Evolutionary conservation across 2,888 invertebrate species (phyloP).

Genomic region (Drosophila flavopinicola): DNA sequence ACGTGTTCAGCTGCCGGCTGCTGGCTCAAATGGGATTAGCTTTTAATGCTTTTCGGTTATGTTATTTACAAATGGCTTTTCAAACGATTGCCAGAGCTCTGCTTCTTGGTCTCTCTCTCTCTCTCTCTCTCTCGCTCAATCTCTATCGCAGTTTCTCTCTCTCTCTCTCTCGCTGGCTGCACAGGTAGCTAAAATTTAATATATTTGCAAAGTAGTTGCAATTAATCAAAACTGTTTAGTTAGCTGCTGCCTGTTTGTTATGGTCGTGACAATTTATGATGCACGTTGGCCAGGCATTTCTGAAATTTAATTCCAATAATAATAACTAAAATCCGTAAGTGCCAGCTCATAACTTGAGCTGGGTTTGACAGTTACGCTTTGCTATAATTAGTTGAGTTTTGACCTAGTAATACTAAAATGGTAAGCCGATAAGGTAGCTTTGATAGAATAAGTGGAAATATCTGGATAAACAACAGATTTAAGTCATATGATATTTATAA

Average conservation of each 20-base stretch:
- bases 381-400: constrained; percentile 19
- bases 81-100: constrained; percentile 58
- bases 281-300: constrained; percentile 29
- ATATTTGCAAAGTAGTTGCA: constrained; percentile 57
- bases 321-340: constrained; percentile 10
- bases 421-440: too few relatives aligned
- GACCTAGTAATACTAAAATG: background rate
- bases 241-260: constrained; percentile 19
- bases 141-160: too few relatives aligned
- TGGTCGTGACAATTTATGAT: constrained; percentile 27
- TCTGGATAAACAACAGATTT: too few relatives aligned
- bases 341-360: constrained; percentile 20
- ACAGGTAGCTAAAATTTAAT: constrained; percentile 49
- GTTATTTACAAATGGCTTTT: constrained; percentile 79
- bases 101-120: background rate
- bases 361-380: constrained; percentile 35
- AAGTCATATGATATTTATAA: too few relatives aligned
- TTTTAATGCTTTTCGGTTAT: constrained; percentile 79
- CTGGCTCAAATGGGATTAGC: constrained; percentile 73
- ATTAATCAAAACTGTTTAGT: constrained; percentile 64
- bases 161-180: background rate
- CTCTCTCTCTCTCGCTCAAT: background rate
- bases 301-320: constrained; percentile 6
- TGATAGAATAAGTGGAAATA: too few relatives aligned
- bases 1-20: constrained; percentile 68